Percentiles rank a stretch among this genome's conserved stretches.
These are phyloP conservation scores for Eupristina koningsbergeri DNA, from an alignment of 1,140 invertebrate genomes.

Conservation along the genomic window DNA sequence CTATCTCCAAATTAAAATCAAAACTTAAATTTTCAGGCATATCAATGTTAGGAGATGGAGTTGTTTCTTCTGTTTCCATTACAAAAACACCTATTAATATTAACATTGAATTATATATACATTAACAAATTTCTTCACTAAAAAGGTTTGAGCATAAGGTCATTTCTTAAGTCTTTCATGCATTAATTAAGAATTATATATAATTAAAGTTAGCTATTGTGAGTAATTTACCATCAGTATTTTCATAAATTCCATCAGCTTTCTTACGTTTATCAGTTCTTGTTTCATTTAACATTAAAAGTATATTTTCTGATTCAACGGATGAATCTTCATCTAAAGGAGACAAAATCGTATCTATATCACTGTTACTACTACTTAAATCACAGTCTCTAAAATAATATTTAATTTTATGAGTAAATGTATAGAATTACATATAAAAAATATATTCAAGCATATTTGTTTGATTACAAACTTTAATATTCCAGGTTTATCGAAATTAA, in stretches of 20 bases:
- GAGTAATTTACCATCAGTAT: conserved; percentile 56
- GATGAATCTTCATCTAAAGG: conserved; percentile 80
- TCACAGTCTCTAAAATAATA: conserved; percentile 63
- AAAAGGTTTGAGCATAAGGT: not conserved
- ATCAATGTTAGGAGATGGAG: conserved; percentile 49
- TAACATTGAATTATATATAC: not conserved
- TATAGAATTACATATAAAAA: not conserved
- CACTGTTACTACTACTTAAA: conserved; percentile 70
- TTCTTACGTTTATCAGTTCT: conserved; percentile 25
- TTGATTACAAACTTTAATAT: conserved; percentile 67
- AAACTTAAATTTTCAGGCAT: conserved; percentile 60
- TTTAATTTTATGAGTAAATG: not conserved
- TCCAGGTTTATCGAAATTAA: conserved; percentile 64
- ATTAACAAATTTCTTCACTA: no score
- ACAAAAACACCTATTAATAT: conserved; percentile 72
- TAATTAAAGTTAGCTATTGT: not conserved
- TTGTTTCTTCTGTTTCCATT: conserved; percentile 76
- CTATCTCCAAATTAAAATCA: conserved; percentile 61
- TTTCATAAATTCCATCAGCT: conserved; percentile 34
- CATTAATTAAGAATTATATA: no score
- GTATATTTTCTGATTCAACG: conserved; percentile 71
- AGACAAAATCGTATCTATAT: conserved; percentile 74
- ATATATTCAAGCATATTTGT: conserved; percentile 45
- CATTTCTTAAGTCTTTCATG: no score
- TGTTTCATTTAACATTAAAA: conserved; percentile 57